Evolutionary conservation across 2,797 vertebrate genomes (phyloP).

Genomic region (Acanthis flammea): DNA sequence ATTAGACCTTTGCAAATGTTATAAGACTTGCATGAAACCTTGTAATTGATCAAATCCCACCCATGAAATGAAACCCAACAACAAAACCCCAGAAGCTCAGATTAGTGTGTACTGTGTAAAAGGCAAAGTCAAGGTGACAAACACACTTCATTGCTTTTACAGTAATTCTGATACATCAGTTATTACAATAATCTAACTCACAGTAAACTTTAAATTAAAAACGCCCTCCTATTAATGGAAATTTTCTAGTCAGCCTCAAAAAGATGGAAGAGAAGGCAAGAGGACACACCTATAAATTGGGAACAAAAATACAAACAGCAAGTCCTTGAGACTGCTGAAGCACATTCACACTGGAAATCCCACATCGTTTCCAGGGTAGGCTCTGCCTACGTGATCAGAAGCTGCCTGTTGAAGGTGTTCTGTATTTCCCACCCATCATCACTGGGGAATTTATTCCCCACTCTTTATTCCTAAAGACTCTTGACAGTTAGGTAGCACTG

Average conservation of each 20-base stretch:
- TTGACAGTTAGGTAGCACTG: background rate
- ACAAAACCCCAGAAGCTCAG: background rate
- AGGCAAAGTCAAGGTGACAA: background rate
- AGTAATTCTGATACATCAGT: background rate
- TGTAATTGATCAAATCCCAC: background rate
- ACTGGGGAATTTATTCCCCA: too few relatives aligned
- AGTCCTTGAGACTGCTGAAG: background rate
- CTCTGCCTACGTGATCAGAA: background rate
- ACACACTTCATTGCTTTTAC: background rate
- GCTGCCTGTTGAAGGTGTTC: background rate
- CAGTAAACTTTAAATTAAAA: background rate
- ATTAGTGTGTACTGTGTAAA: background rate
- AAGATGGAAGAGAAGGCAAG: background rate
- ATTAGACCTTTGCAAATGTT: background rate
- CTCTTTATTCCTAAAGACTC: background rate
- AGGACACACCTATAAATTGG: background rate
- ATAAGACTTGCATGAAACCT: background rate
- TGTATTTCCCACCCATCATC: background rate
- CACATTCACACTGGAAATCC: background rate
- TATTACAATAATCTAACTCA: background rate
- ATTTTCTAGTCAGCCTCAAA: background rate
- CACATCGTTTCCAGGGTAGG: background rate
- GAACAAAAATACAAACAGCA: background rate
- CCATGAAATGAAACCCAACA: background rate
- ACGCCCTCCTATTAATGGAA: rapidly evolving